Evolutionary conservation across 2,888 invertebrate genomes (phyloP).

Genomic region (Stictocephala bisonia): DNA sequence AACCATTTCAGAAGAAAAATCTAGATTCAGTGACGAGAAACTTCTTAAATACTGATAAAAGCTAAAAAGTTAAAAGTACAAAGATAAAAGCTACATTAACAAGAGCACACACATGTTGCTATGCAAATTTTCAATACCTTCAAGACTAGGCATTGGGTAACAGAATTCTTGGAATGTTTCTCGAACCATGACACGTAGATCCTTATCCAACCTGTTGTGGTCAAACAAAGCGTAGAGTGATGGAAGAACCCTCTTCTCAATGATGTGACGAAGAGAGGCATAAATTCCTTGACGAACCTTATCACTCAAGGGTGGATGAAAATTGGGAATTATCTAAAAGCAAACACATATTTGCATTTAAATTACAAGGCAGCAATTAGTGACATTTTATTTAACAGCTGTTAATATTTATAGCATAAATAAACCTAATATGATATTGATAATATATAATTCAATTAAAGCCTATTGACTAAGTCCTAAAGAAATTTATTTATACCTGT

Average conservation of each 20-base stretch:
- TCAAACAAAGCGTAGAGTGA: constrained; percentile 88
- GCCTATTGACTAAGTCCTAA: no score
- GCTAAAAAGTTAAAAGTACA: background rate
- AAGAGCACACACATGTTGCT: constrained; percentile 48
- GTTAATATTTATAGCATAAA: no score
- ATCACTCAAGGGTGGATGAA: constrained; percentile 81
- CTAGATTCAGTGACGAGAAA: background rate
- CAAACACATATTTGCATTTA: no score
- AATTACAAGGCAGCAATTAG: no score
- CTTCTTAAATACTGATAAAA: no score
- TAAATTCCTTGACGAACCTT: constrained; percentile 85
- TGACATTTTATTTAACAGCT: no score
- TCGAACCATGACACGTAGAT: constrained; percentile 83
- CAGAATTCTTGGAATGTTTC: constrained; percentile 95
- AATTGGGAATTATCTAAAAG: constrained; percentile 84
- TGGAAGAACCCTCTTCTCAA: constrained; percentile 92
- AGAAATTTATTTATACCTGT: no score
- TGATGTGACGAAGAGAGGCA: constrained; percentile 84
- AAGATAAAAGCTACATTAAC: background rate
- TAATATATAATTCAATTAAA: no score
- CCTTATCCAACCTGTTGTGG: constrained; percentile 86
- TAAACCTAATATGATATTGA: no score
- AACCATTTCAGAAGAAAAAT: background rate
- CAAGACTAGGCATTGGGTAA: constrained; percentile 67
- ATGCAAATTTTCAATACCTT: no score